phyloP scores from a whole-genome alignment of 1,140 invertebrate species.

The Diorhabda elongata region DNA sequence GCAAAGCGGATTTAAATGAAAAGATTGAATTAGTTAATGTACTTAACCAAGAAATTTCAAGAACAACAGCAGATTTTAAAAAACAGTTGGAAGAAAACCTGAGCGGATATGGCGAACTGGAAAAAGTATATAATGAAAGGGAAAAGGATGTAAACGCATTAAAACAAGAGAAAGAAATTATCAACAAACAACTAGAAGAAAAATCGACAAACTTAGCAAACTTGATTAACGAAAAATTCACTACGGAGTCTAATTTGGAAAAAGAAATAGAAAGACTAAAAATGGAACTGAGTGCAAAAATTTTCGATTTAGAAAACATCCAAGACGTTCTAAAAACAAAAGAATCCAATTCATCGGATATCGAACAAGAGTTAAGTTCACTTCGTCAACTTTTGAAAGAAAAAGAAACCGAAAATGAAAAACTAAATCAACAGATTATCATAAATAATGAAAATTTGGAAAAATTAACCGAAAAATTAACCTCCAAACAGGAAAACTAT shows the following conservation, averaged over 20 bases:
- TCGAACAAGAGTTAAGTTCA: constrained; percentile 39
- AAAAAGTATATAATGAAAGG: constrained; percentile 30
- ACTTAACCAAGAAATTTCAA: constrained; percentile 26
- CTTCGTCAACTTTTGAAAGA: constrained; percentile 47
- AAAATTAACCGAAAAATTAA: constrained; percentile 18
- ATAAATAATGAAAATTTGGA: background rate
- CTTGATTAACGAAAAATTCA: constrained; percentile 24
- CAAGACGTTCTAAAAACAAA: constrained; percentile 51
- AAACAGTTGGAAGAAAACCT: constrained; percentile 25
- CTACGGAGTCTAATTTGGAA: constrained; percentile 47
- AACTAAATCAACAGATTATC: constrained; percentile 5
- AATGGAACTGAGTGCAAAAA: constrained; percentile 55
- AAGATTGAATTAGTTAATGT: constrained; percentile 28
- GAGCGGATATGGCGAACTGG: constrained; percentile 14
- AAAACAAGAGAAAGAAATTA: constrained; percentile 49
- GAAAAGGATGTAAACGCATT: constrained; percentile 46
- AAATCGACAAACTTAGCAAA: constrained; percentile 46
- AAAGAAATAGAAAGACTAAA: constrained; percentile 56
- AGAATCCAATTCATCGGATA: constrained; percentile 46
- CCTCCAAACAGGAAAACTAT: constrained; percentile 3
- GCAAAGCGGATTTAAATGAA: constrained; percentile 28
- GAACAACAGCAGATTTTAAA: constrained; percentile 18
- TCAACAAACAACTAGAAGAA: constrained; percentile 24
- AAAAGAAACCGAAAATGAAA: constrained; percentile 34
- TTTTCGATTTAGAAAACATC: constrained; percentile 51